These are phyloP conservation scores for Ameiurus melas DNA, from an alignment of 2,113 vertebrate genomes.

Conservation along the genomic window DNA sequence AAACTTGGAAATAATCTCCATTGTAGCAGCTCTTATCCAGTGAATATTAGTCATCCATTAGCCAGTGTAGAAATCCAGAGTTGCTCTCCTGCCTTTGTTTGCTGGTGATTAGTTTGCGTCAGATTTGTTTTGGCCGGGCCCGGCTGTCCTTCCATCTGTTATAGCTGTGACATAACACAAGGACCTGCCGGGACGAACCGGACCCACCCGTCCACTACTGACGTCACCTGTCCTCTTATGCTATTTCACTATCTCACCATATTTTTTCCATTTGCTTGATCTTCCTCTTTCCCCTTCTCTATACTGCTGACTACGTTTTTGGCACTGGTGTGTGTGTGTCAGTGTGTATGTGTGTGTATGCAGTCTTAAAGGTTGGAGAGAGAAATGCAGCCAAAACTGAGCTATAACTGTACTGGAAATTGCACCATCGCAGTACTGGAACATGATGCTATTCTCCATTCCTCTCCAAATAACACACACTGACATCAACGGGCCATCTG, in stretches of 20 bases:
- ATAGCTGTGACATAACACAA: slow-evolving; percentile 54
- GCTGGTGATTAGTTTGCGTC: slow-evolving; percentile 65
- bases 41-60: slow-evolving; percentile 24
- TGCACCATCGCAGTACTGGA: slow-evolving; percentile 13
- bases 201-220: slow-evolving; percentile 38
- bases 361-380: neutral
- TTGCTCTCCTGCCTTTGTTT: slow-evolving; percentile 60
- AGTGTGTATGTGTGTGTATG: neutral
- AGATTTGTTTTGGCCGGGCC: slow-evolving; percentile 64
- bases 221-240: slow-evolving; percentile 37
- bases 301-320: slow-evolving; percentile 21
- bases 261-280: slow-evolving; percentile 9
- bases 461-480: slow-evolving; percentile 3
- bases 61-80: slow-evolving; percentile 39
- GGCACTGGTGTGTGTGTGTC: slow-evolving; percentile 1
- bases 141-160: slow-evolving; percentile 72
- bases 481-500: neutral
- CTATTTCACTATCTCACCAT: slow-evolving; percentile 17
- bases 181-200: slow-evolving; percentile 48
- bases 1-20: neutral
- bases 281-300: slow-evolving; percentile 33
- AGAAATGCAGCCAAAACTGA: slow-evolving; percentile 24
- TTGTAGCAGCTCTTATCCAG: slow-evolving; percentile 10
- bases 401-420: slow-evolving; percentile 13
- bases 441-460: slow-evolving; percentile 14